Evolutionary conservation across 2,113 vertebrate species (phyloP), one percentile per base, ranked within the genome.

Genomic region (Gymnocephalus cernua): DNA sequence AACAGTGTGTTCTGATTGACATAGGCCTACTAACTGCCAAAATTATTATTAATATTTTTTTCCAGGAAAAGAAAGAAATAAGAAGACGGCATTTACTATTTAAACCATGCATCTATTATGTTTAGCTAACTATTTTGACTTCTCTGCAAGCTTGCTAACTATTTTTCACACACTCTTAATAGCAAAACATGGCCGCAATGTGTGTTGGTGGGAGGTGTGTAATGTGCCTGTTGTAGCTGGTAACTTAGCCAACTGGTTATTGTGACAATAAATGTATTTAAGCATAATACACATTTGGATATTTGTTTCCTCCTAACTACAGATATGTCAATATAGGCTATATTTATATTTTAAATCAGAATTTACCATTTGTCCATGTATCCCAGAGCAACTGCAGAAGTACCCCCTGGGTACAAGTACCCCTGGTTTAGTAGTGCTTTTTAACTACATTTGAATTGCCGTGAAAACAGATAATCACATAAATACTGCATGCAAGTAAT

Each of bases 401-500:
- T 44, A 1, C 38, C 27, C 38, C 41, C 6, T 38, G 35, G 35
- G 19, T 32, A 6, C 2, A 15, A 23, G 3, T 15, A 29, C 32
- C 27, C 21, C 16, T 63, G 48, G 7, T 38, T 57, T 11, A 41
- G 44, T 1, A 23, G 56, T 50, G 54, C 23, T 45, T 25, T 61
- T 72, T 32, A 66, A 9, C 10, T 41, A 41, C 10, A 66, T 79
- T 65, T 77, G 25, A 71, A 58, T 48, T 53, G 73, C 58, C 18
- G 13, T 63, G 59, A 66, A 65, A 79, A 57, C 45, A 76, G 16
- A 74, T 47, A 56, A 54, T 74, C 23, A 70, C 14, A 67, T 58
- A 32, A 38, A 56, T 50, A 27, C 45, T 44, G 38, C 10, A 38
- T 47, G 63, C 15, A 38, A 84, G 50, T 38, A 27, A 38, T 47